Conservation (phyloP, 2,888 invertebrate genomes). For the Lasioglossum calceatum region DNA sequence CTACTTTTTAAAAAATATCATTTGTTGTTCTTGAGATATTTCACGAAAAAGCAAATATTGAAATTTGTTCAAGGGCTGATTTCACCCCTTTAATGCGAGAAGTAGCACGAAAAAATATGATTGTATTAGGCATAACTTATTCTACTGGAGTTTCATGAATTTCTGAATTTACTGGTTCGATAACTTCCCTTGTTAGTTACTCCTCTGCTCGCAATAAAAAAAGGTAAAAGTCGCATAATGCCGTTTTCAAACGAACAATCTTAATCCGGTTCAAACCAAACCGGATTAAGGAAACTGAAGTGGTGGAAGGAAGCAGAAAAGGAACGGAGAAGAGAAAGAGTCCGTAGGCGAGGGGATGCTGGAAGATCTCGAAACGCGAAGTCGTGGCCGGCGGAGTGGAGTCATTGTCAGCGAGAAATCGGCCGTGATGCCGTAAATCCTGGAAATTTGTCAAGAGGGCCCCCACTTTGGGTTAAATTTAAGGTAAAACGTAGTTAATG, state of each 20-base stretch:
- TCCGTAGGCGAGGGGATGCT: constrained; percentile 19
- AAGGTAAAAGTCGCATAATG: neutral
- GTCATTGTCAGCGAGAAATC: constrained; percentile 73
- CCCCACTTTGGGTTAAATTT: constrained; percentile 82
- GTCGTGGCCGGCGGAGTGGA: constrained; percentile 54
- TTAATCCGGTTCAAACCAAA: constrained; percentile 7
- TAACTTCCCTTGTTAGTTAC: neutral
- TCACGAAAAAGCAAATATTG: too few species aligned
- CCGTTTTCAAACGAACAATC: constrained; percentile 11
- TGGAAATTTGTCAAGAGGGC: constrained; percentile 83
- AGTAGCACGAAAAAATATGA: too few species aligned
- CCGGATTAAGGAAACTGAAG: constrained; percentile 25
- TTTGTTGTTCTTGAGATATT: too few species aligned
- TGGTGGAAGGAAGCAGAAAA: neutral
- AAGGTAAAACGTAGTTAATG: constrained; percentile 84
- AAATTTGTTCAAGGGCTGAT: too few species aligned
- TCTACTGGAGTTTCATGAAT: too few species aligned
- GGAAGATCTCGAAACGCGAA: constrained; percentile 38
- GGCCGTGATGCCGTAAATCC: constrained; percentile 74
- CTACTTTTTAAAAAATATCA: too few species aligned
- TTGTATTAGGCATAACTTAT: too few species aligned
- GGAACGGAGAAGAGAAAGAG: neutral
- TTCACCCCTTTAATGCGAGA: too few species aligned
- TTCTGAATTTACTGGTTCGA: too few species aligned
- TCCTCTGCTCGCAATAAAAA: neutral